Evolutionary conservation across 1,140 invertebrate species (phyloP).

Genomic region (Drosophila truncata): DNA sequence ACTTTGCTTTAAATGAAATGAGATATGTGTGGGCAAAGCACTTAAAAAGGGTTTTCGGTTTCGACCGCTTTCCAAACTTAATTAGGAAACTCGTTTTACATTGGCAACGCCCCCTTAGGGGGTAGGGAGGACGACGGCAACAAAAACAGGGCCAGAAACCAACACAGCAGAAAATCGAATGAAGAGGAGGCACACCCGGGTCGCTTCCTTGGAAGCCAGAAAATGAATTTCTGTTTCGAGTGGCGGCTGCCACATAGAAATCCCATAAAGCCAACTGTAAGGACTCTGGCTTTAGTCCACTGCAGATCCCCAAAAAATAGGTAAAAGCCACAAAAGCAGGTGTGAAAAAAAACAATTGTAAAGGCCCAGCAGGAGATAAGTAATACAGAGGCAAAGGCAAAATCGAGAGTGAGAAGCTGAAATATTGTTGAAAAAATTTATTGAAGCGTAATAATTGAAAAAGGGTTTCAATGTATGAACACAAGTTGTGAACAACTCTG

Average conservation of each 20-base stretch:
- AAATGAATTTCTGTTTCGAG: conserved; percentile 57
- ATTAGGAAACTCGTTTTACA: conserved; percentile 65
- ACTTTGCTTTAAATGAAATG: conserved; percentile 70
- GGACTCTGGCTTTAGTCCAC: conserved; percentile 19
- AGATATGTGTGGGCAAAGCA: conserved; percentile 55
- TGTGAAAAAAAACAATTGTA: conserved; percentile 57
- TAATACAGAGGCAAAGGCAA: conserved; percentile 10
- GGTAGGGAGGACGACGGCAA: not conserved
- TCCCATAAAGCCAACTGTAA: conserved; percentile 51
- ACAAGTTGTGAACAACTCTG: conserved; percentile 53
- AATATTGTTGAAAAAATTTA: conserved; percentile 61
- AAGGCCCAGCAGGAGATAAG: conserved; percentile 16
- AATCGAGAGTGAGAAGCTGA: conserved; percentile 18
- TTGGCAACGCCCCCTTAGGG: conserved; percentile 1
- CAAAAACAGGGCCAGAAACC: conserved; percentile 34
- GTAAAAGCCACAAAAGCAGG: conserved; percentile 48
- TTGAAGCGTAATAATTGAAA: conserved; percentile 80
- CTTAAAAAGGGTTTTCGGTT: conserved; percentile 65
- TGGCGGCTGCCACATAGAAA: conserved; percentile 50
- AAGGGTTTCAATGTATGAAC: conserved; percentile 59
- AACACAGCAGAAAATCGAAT: conserved; percentile 70
- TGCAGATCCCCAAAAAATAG: conserved; percentile 23
- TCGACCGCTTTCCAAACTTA: conserved; percentile 55
- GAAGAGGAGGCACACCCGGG: conserved; percentile 23
- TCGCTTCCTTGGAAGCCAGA: conserved; percentile 12